Conservation (phyloP, 2,888 invertebrate genomes). For the Athalia rosae region DNA sequence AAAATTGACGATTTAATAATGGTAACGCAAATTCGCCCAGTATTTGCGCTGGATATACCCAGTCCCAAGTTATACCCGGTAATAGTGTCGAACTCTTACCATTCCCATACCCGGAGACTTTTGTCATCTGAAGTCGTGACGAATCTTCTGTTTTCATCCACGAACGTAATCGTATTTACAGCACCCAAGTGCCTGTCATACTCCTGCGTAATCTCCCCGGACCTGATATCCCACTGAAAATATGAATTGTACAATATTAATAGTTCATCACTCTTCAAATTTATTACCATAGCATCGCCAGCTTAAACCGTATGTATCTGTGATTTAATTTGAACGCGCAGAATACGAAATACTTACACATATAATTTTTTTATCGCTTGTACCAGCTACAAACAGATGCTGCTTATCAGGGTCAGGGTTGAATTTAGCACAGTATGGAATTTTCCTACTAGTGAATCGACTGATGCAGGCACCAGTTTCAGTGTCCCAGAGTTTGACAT, state of each 20-base stretch:
- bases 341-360: conserved; percentile 82
- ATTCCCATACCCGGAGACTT: conserved; percentile 99
- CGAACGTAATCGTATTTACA: conserved; percentile 99
- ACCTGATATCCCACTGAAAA: conserved; percentile 94
- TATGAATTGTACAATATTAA: conserved; percentile 40
- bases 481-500: conserved; percentile 99
- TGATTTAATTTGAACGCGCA: not conserved
- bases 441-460: conserved; percentile 95
- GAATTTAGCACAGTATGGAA: conserved; percentile 98
- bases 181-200: conserved; percentile 99
- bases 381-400: conserved; percentile 97
- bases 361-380: conserved; percentile 99
- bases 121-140: conserved; percentile 99
- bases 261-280: not conserved
- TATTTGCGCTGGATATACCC: no score
- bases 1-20: no score
- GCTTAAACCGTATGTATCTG: not conserved
- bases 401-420: conserved; percentile 98
- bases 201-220: conserved; percentile 97
- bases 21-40: no score
- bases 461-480: conserved; percentile 93
- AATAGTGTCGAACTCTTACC: conserved; percentile 75
- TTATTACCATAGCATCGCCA: conserved; percentile 3
- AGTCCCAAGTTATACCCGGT: not conserved
- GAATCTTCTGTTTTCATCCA: conserved; percentile 98